Evolutionary conservation across 2,797 vertebrate genomes (phyloP), one percentile per base, ranked within the genome.

Genomic region (Hylomyscus alleni): DNA sequence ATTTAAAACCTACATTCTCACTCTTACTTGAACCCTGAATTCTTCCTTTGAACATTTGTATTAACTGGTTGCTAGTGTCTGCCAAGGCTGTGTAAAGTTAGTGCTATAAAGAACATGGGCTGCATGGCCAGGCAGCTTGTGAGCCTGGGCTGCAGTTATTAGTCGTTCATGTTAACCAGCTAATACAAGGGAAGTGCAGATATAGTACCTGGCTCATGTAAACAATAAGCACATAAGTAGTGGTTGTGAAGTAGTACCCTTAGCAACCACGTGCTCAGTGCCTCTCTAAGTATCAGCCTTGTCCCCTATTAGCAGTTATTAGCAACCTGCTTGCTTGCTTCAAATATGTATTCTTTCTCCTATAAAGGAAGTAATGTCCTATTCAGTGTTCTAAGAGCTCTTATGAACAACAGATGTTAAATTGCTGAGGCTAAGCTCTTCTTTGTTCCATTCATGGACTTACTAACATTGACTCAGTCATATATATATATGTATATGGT

Each of bases 401-500:
- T 78, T 90, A 90, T 93, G 50, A 89, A 87, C 4, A 89, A 75
- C n/a, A 93, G 40, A 69, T 94, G 56, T 65, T 95, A 65, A 92
- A 91, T 95, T 95, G 56, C 90, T 85, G 52, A 93, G 44, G 40
- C 75, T 40, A 14, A 96, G 65, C 8, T 62, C 84, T 56, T 15
- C 50, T 92, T 96, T 80, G 13, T 52, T 94, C 54, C 47, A 14
- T 91, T 84, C 75, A 58, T 89, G 15, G 4, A 85, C 93, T 94
- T 95, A 9, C 90, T 93, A 60, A 62, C 86, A 77, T n/a, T 92
- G 52, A 89, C 62, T 29, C 47, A 50, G 34, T 92, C 62, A 72
- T 56, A 58, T 44, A 44, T 62, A 58, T 62, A 72, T 56, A 58
- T 44, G 6, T 62, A 58, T 62, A 80, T 40, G 34, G 40, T 92